Evolutionary conservation across 2,797 vertebrate genomes (phyloP).

Genomic region (Sarcophilus harrisii): DNA sequence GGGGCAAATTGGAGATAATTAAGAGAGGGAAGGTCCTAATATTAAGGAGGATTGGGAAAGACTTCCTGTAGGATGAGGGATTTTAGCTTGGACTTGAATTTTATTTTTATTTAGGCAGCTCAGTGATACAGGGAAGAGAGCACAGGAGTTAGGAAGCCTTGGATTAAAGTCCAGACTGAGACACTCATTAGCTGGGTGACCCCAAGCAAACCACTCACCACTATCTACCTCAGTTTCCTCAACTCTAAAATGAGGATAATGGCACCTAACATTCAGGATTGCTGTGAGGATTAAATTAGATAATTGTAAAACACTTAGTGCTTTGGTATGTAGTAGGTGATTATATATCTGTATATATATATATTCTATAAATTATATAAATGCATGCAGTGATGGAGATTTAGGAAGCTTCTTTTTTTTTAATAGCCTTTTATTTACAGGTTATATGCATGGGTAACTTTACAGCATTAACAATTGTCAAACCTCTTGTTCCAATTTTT

Average conservation of each 20-base stretch:
- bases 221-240: neutral
- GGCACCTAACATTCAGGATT: neutral
- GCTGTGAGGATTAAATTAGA: neutral
- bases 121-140: too few relatives aligned
- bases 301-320: neutral
- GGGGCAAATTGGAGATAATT: neutral
- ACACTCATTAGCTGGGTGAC: neutral
- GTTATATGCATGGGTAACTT: too few relatives aligned
- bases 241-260: neutral
- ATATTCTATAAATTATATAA: neutral
- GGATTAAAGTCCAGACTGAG: neutral
- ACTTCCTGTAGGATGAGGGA: neutral
- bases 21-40: neutral
- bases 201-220: neutral
- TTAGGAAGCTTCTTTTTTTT: too few relatives aligned
- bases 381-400: neutral
- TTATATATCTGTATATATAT: too few relatives aligned
- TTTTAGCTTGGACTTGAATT: neutral
- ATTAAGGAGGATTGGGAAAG: neutral
- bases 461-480: too few relatives aligned
- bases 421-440: too few relatives aligned
- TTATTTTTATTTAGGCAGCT: neutral
- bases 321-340: neutral
- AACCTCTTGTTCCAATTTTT: too few relatives aligned
- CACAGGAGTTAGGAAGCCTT: neutral